Conservation (phyloP, 2,797 vertebrate species). For the Pseudomugil gertrudae region DNA sequence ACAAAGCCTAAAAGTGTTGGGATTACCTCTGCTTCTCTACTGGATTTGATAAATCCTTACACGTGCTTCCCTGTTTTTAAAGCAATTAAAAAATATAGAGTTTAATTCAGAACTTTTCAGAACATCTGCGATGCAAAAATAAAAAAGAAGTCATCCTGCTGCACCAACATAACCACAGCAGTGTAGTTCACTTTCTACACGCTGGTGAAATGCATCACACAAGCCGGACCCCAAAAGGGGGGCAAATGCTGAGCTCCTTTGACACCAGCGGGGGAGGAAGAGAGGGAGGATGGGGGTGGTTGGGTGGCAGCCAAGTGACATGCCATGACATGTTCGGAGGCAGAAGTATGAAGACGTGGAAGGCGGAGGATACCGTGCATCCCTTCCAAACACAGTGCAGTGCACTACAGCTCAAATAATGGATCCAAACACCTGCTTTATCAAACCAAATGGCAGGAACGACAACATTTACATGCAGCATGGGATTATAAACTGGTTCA, state of each 20-base stretch:
- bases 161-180: constrained; percentile 4
- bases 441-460: too few species aligned
- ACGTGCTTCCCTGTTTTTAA: neutral
- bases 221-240: constrained; percentile 56
- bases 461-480: constrained; percentile 15
- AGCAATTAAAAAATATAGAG: neutral
- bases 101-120: neutral
- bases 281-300: neutral
- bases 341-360: constrained; percentile 46
- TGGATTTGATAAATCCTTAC: neutral
- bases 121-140: neutral
- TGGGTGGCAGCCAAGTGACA: constrained; percentile 53
- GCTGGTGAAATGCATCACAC: constrained; percentile 53
- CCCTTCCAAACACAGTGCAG: constrained; percentile 23
- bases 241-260: constrained; percentile 58
- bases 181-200: constrained; percentile 30
- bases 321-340: constrained; percentile 59
- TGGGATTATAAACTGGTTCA: neutral
- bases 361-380: constrained; percentile 30
- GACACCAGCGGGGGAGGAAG: constrained; percentile 10
- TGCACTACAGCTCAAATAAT: constrained; percentile 34
- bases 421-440: neutral
- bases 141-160: neutral
- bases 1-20: neutral
- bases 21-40: neutral